These are phyloP conservation scores for Laterallus jamaicensis DNA, from an alignment of 2,113 vertebrate genomes.

Conservation along the genomic window DNA sequence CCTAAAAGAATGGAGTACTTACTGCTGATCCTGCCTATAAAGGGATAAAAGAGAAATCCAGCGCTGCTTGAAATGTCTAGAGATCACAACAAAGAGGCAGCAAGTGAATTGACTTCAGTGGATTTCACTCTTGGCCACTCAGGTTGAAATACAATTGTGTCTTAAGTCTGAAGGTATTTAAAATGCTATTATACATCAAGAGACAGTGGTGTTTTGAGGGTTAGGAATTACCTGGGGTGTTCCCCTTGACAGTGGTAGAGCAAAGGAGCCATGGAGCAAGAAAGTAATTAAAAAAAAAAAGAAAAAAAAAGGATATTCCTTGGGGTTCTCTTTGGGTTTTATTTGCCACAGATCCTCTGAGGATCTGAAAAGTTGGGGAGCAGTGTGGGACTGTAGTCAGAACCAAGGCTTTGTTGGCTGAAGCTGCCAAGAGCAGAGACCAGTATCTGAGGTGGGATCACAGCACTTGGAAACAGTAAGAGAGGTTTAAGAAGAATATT, in stretches of 20 bases:
- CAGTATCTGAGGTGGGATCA: background rate
- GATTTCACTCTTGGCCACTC: background rate
- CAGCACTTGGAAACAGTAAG: background rate
- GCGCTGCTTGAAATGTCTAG: background rate
- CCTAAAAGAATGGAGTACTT: background rate
- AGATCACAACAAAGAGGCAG: background rate
- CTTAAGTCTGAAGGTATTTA: background rate
- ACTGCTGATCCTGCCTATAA: background rate
- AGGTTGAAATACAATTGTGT: background rate
- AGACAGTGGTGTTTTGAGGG: background rate
- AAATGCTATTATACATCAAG: background rate
- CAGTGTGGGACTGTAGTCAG: background rate
- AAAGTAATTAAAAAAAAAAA: background rate
- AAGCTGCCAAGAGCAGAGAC: background rate
- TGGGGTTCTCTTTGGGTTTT: background rate
- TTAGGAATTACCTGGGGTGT: background rate
- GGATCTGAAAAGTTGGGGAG: background rate
- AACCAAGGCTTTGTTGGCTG: background rate
- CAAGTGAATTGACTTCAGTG: background rate
- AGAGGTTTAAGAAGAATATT: background rate
- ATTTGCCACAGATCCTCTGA: background rate
- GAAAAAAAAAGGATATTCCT: background rate
- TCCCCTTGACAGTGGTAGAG: background rate
- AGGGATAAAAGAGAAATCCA: constrained; percentile 22
- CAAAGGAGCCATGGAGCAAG: background rate